Evolutionary conservation across 2,113 vertebrate species (phyloP).

Genomic region (Atrichornis clamosus): DNA sequence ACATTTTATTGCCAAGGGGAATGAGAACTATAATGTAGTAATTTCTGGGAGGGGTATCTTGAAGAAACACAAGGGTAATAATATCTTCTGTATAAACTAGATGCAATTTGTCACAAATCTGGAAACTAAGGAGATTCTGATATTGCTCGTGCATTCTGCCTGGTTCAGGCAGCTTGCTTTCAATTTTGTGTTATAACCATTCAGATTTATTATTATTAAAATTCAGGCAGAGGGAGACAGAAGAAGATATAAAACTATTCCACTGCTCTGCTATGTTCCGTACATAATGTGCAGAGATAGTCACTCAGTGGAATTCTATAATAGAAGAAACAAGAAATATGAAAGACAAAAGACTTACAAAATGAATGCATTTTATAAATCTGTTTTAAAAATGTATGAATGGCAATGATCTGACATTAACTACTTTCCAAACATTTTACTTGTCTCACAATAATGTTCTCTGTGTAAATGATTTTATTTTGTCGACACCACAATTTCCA

Average conservation of each 20-base stretch:
- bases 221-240: background rate
- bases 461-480: constrained; percentile 1
- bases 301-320: background rate
- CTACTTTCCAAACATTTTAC: background rate
- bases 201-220: constrained; percentile 9
- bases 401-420: background rate
- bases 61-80: background rate
- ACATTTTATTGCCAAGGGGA: background rate
- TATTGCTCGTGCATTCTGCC: background rate
- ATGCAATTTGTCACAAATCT: background rate
- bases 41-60: background rate
- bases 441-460: background rate
- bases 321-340: constrained; percentile 31
- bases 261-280: background rate
- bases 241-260: background rate
- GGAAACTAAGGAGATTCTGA: background rate
- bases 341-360: background rate
- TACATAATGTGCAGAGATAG: background rate
- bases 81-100: background rate
- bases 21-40: background rate
- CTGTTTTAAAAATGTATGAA: constrained; percentile 14
- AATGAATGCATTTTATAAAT: background rate
- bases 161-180: background rate
- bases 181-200: background rate
- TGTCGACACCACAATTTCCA: background rate